Base-by-base conservation (phyloP, 2,113 vertebrate genomes). In the Petaurus breviceps region DNA sequence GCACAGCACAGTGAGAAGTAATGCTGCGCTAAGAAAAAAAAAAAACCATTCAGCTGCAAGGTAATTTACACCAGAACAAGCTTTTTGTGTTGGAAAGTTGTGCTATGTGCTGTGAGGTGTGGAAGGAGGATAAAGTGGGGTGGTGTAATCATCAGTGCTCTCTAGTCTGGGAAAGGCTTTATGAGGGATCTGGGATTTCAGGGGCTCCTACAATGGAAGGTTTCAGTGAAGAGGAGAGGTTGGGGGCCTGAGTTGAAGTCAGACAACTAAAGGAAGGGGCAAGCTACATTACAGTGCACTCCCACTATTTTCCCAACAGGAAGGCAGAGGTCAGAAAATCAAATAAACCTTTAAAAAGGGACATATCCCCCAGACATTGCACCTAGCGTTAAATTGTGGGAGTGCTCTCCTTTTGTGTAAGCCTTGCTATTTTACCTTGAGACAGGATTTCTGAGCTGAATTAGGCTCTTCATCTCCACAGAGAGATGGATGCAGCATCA, bases 151-250 rank as follows among this genome's bases (percentile, higher is more conserved):
- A 43, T 54, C 26, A 91, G 31, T 90, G 61, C 51, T 89, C 28
- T 49, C 52, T 95, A 47, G 91, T 57, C 90, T 22, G 53, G 26
- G 52, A 90, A 89, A 90, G 77, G 5, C 28, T 52, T 94, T 94
- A n/a, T 92, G 50, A 96, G 90, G 89, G 16, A 91, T 49, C 1
- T n/a, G 91, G 54, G 89, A 43, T 92, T 92, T 95, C 47, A 57
- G 25, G 25, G 92, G 24, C 24, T 92, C 28, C 91, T 46, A 51
- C 31, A 89, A 89, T 91, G 57, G 47, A 46, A 96, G 77, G 91
- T 50, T 14, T 90, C 10, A 95, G 54, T 31, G 50, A 51, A 84
- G 77, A 47, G 47, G 47, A 90, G 43, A 95, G 54, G 4, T 61
- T 51, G 89, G 50, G 37, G 92, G 53, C 89, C 92, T 77, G 43